These are phyloP conservation scores for Bilobella aurantiaca DNA, from an alignment of 1,140 invertebrate species.

Conservation along the genomic window DNA sequence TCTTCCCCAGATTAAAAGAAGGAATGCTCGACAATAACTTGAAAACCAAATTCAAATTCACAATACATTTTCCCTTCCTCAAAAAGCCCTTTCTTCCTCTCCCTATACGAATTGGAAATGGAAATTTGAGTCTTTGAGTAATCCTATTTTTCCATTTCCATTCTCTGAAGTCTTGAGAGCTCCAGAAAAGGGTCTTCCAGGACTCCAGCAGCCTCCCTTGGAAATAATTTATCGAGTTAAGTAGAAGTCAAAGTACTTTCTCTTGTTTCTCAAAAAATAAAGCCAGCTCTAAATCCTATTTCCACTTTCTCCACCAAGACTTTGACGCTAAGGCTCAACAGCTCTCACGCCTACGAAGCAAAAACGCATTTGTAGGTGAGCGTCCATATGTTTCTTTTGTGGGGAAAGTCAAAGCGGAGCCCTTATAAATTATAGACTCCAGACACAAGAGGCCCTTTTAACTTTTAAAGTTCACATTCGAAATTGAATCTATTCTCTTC, in stretches of 20 bases:
- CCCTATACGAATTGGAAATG: neutral
- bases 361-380: no score
- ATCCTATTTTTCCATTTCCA: no score
- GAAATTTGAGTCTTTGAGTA: no score
- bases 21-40: no score
- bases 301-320: neutral
- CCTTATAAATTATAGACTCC: constrained; percentile 1
- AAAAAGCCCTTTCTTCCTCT: neutral
- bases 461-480: neutral
- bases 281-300: neutral
- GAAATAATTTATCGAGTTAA: constrained; percentile 1
- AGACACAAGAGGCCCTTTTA: neutral
- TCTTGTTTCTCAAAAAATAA: constrained; percentile 3
- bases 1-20: no score
- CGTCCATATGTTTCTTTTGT: no score
- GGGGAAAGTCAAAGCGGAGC: neutral
- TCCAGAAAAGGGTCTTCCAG: no score
- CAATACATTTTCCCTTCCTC: neutral
- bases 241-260: constrained; percentile 4
- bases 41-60: no score
- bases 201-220: no score
- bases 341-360: no score
- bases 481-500: neutral
- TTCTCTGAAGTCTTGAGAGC: no score
- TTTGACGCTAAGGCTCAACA: neutral